Evolutionary conservation across 2,113 vertebrate species (phyloP).

Genomic region (Ramphastos sulfuratus): DNA sequence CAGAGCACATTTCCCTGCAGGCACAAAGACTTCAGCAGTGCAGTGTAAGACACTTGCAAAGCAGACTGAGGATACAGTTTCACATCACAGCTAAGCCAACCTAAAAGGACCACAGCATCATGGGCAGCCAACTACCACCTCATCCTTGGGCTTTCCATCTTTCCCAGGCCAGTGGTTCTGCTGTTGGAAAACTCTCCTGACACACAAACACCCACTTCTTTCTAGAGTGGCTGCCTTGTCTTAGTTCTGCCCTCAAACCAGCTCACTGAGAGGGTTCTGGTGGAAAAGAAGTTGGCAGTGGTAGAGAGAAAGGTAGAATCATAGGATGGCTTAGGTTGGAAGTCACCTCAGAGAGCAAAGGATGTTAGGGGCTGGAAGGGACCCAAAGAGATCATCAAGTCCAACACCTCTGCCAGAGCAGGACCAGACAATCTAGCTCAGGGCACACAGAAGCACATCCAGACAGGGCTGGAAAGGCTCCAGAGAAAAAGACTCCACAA

Average conservation of each 20-base stretch:
- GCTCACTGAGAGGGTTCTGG: background rate
- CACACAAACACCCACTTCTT: background rate
- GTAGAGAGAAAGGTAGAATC: background rate
- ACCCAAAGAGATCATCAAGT: no score
- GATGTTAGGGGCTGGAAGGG: no score
- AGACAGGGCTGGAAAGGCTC: no score
- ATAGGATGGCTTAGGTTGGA: no score
- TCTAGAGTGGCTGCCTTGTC: background rate
- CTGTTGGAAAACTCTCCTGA: background rate
- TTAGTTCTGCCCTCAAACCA: background rate
- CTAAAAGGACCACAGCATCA: fast-evolving
- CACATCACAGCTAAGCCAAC: background rate
- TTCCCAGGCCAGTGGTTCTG: background rate
- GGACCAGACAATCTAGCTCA: no score
- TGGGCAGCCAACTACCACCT: background rate
- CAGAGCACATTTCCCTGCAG: background rate
- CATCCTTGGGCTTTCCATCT: background rate
- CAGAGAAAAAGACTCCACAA: no score
- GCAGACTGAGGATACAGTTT: background rate
- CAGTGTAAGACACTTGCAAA: background rate
- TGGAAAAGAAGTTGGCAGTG: background rate
- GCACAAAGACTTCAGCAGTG: background rate
- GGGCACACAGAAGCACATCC: no score
- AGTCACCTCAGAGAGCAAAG: no score
- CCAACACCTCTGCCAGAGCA: no score